These are phyloP conservation scores for Percopsis transmontana DNA, from an alignment of 2,113 vertebrate species.

Conservation along the genomic window DNA sequence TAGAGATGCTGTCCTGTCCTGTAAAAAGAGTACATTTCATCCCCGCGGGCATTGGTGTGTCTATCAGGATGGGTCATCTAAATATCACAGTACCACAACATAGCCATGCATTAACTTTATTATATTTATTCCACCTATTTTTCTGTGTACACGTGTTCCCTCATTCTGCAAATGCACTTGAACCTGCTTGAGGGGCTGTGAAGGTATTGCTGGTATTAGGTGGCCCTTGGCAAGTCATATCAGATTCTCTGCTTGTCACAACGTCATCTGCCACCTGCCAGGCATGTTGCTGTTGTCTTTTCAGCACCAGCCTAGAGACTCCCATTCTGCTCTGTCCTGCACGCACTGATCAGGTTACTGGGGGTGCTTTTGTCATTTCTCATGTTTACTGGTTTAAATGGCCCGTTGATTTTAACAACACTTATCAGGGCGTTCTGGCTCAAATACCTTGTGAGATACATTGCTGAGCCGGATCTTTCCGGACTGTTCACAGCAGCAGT, in stretches of 20 bases:
- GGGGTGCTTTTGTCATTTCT: not conserved
- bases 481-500: conserved; percentile 13
- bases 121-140: not conserved
- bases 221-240: conserved; percentile 13
- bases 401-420: not conserved
- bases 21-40: too few relatives aligned
- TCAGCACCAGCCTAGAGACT: conserved; percentile 26
- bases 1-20: too few relatives aligned
- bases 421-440: not conserved
- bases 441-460: not conserved
- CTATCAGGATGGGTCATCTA: too few relatives aligned
- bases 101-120: not conserved
- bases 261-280: conserved; percentile 34
- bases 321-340: conserved; percentile 24
- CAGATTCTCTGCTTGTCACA: conserved; percentile 35
- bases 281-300: conserved; percentile 43
- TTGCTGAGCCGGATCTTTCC: not conserved
- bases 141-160: not conserved
- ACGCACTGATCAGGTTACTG: conserved; percentile 40
- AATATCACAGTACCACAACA: too few relatives aligned
- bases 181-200: conserved; percentile 48
- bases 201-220: conserved; percentile 11
- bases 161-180: conserved; percentile 23
- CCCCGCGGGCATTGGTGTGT: too few relatives aligned
- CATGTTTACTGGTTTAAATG: not conserved